These are phyloP conservation scores for Diabrotica undecimpunctata DNA, from an alignment of 1,140 invertebrate species.

Conservation along the genomic window DNA sequence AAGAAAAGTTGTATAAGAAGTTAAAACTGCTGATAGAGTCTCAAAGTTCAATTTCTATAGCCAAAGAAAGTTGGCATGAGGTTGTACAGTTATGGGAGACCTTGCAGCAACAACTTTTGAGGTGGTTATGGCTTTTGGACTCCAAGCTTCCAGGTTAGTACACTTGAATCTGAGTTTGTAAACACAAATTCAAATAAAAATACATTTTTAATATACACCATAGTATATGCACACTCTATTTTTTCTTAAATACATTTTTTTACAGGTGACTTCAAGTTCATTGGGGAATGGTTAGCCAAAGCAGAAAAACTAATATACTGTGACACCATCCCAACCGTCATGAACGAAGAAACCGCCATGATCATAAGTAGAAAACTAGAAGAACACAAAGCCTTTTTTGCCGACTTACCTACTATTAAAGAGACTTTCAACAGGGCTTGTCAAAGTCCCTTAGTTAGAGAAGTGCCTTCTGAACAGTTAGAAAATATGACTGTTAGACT, in stretches of 20 bases:
- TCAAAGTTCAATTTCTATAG: conserved; percentile 73
- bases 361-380: conserved; percentile 83
- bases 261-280: conserved; percentile 47
- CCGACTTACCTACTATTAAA: conserved; percentile 70
- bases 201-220: too few relatives aligned
- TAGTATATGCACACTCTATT: too few relatives aligned
- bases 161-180: conserved; percentile 58
- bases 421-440: conserved; percentile 71
- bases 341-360: conserved; percentile 82
- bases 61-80: conserved; percentile 74
- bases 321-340: conserved; percentile 73
- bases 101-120: conserved; percentile 70
- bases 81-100: conserved; percentile 73
- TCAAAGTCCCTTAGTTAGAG: conserved; percentile 56
- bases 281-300: conserved; percentile 85
- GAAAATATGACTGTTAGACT: conserved; percentile 75
- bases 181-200: too few relatives aligned
- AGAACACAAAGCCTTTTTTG: conserved; percentile 87
- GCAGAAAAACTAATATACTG: conserved; percentile 81
- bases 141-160: conserved; percentile 63
- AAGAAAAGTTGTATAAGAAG: conserved; percentile 65
- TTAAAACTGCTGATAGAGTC: conserved; percentile 72
- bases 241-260: background rate
- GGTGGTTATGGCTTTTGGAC: conserved; percentile 85
- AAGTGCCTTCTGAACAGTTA: conserved; percentile 73